Base-by-base conservation (phyloP, 2,113 vertebrate genomes). In the Alectura lathami region DNA sequence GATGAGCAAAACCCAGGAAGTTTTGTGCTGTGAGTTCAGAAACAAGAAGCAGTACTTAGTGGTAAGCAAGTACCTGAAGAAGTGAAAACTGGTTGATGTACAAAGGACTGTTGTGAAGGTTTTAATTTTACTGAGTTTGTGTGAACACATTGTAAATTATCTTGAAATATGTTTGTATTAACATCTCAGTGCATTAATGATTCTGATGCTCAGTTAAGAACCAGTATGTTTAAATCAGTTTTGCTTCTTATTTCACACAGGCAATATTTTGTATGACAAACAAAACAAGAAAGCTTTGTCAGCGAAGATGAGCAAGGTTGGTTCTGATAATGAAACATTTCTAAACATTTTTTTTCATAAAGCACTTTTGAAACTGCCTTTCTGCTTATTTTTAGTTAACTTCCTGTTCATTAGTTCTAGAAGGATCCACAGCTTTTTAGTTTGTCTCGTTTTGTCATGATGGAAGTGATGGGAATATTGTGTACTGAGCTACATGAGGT, bases 221-320 rank as follows among this genome's bases (percentile, higher is more conserved):
- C 21, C 50, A 36, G 34, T 84, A 27, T 64, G 30, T 30, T 67
- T 1, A 92, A 21, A 64, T 78, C 17, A 75, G 21, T 70, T 83
- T 73, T 87, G 32, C 85, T 95, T 62, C 29, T 91, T 86, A 47
- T 84, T 96, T 94, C 85, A 53, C 95, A 27, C 91, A 99, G 99
- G 98, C 97, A 98, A 97, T 69, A 91, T 97, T 88, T 97, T 97
- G 27, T 57, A 63, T 84, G 96, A 95, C 74, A 96, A 96, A 86
- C 86, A 6, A 84, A 86, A 91, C 93, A 97, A 97, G 97, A 94
- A 96, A 66, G 94, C 97, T 70, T 93, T 95, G 79, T 94, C 96
- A 80, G 51, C 97, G 83, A 98, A 97, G 96, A 98, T 96, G 64
- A 98, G 98, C 95, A 98, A 99, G 99, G 99, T 99, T 90, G 83